Base-by-base conservation (phyloP, 2,113 vertebrate species). In the Hepsetus odoe region DNA sequence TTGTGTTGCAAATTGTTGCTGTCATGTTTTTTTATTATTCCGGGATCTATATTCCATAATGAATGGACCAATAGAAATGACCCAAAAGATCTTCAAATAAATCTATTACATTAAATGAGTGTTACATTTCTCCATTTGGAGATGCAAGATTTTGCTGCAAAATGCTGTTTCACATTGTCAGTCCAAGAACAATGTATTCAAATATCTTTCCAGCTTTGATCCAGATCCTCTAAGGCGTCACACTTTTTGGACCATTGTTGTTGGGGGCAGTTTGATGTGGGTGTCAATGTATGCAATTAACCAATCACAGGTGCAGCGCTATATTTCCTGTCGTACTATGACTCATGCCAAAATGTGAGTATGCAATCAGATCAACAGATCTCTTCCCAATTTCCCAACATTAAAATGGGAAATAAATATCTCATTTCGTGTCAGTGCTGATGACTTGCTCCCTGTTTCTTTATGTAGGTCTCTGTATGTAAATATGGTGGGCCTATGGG, bases 251-350 rank as follows among this genome's bases (percentile, higher is more conserved):
- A 89, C 82, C 30, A 91, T 93, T 6, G 58, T 88, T 8, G 14
- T 93, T 20, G 93, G 93, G 0, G 93, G 93, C 11, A 94, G 89
- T 74, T 20, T 94, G 46, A 94, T 92, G 89, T 94, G 93, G 93
- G 5, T 42, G 0, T 91, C 93, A 3, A 89, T 94, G 71, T 94
- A 94, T 46, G 75, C 91, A 0, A 93, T 94, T 74, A 94, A 94
- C 74, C 93, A 94, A 81, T 93, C 93, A 61, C 93, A 94, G 82
- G 93, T 94, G 80, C 93, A 94, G 61, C 92, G 93, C 51, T 94
- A 93, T 86, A 91, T 94, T 71, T 91, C 93, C 68, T 94, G 93
- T 84, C 90, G 87, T 85, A 92, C 88, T 30, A 10, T 92, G 44
- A 64, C 83, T 56, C 92, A 94, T 5, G 93, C 93, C 55, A 94